phyloP scores from a whole-genome alignment of 37 sponge, comb jelly and placozoan species.

The Halisarca cf. caerulea region DNA sequence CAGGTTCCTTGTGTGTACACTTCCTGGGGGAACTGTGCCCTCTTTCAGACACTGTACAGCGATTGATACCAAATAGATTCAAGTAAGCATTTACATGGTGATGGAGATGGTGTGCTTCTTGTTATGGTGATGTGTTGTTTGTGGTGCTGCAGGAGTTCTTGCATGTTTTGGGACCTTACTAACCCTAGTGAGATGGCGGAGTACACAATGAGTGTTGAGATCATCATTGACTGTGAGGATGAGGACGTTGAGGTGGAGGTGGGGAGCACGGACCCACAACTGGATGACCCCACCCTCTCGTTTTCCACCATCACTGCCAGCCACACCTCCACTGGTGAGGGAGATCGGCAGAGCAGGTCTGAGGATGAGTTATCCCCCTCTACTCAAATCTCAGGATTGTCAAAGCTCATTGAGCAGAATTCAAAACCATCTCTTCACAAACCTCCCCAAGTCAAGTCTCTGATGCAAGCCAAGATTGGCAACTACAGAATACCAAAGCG shows the following conservation, averaged over 20 bases:
- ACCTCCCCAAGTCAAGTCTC: not conserved
- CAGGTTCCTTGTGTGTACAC: constrained; percentile 58
- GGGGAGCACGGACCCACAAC: not conserved
- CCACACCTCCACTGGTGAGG: not conserved
- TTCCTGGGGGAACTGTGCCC: constrained; percentile 49
- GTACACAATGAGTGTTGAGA: constrained; percentile 61
- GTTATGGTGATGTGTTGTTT: not conserved
- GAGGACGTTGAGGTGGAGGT: constrained; percentile 11
- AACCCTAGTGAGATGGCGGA: constrained; percentile 22
- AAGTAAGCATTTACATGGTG: constrained; percentile 7
- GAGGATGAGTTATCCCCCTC: not conserved
- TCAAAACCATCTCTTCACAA: not conserved
- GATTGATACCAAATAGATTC: constrained; percentile 63
- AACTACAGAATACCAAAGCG: not conserved
- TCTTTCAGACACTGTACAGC: constrained; percentile 46
- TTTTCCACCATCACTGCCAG: constrained; percentile 1
- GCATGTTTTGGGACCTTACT: constrained; percentile 59
- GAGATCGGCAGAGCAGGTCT: not conserved
- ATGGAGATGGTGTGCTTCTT: not conserved
- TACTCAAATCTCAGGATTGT: not conserved
- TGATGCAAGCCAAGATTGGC: not conserved
- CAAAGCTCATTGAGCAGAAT: not conserved
- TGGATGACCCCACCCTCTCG: constrained; percentile 11
- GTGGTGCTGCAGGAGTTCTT: constrained; percentile 27
- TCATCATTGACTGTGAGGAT: not conserved